Base-by-base conservation (phyloP, 2,113 vertebrate genomes). In the Stigmatopora argus region DNA sequence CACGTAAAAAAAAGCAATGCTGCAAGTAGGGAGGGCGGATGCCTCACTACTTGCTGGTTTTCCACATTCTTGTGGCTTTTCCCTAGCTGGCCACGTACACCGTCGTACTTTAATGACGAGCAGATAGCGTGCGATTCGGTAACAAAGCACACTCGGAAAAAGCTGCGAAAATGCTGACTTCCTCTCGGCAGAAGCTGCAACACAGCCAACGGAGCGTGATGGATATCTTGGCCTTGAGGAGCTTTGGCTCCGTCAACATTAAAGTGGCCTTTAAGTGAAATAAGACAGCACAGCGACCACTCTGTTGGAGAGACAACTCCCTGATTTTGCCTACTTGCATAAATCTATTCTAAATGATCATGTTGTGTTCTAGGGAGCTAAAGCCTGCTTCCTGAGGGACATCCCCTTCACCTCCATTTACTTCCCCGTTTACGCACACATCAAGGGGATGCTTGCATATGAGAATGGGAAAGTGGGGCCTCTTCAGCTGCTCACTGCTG, bases 381-480 rank as follows among this genome's bases (percentile, higher is more conserved):
- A 98, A 91, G 96, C 96, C 0, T 98, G 95, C 87, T 98, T 97
- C 86, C 93, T 98, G 82, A 92, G 96, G 87, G 96, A 98, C 93
- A 95, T 98, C 93, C 96, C 96, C 86, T 98, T 98, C 91, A 97
- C 96, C n/a, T 95, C 94, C 55, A 98, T 98, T 89, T 98, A 97
- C 90, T 98, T 98, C 89, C 95, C 96, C 7, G 96, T 95, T 74
- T 98, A 98, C 80, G 95, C 96, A 79, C 96, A 98, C 71, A 93
- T 93, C 81, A 98, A 98, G 83, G 57, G 86, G 64, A 85, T 87
- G 78, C 67, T 97, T 70, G 90, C 94, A 69, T 93, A 96, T 83
- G 94, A 96, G 83, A 83, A 90, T 0, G 95, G 96, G 83, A 91
- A 84, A 0, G 86, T 96, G 82, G 92, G 94, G 80, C 78, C 94